A percentile compares a stretch with the other conserved stretches of the same genome.
phyloP scores from a whole-genome alignment of 2,113 vertebrate genomes.

The Hemibagrus wyckioides region DNA sequence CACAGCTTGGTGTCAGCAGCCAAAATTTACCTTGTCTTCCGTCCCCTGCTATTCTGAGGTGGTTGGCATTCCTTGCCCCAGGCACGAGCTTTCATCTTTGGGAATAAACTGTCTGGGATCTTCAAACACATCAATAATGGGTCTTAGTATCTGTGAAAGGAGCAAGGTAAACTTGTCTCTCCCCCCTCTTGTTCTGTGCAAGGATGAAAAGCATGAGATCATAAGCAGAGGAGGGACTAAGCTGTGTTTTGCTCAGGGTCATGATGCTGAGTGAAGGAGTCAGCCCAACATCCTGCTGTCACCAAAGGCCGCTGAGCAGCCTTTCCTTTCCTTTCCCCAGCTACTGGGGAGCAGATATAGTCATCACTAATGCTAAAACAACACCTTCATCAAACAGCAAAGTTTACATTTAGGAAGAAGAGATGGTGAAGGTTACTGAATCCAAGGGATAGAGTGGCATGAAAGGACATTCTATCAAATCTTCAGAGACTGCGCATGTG shows the following conservation, averaged over 20 bases:
- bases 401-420: slow-evolving; percentile 48
- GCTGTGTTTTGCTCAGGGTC: slow-evolving; percentile 3
- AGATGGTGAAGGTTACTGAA: slow-evolving; percentile 42
- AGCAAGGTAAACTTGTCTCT: slow-evolving; percentile 11
- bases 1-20: slow-evolving; percentile 47
- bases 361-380: slow-evolving; percentile 26
- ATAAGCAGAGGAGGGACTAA: slow-evolving; percentile 22
- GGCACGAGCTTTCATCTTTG: slow-evolving; percentile 74
- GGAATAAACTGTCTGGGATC: slow-evolving; percentile 61
- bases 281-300: slow-evolving; percentile 52
- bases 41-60: slow-evolving; percentile 61
- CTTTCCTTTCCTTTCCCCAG: slow-evolving; percentile 57
- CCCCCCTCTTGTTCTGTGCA: background rate
- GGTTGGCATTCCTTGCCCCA: slow-evolving; percentile 68
- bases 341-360: background rate
- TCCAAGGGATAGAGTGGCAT: slow-evolving; percentile 16
- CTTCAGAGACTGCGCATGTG: slow-evolving; percentile 30
- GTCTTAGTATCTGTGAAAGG: slow-evolving; percentile 38
- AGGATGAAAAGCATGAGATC: slow-evolving; percentile 1
- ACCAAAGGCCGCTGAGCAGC: slow-evolving; percentile 51
- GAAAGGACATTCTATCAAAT: slow-evolving; percentile 37
- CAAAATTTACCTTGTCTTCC: slow-evolving; percentile 66
- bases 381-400: slow-evolving; percentile 9
- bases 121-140: slow-evolving; percentile 69
- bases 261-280: slow-evolving; percentile 35